A percentile compares a stretch with the other conserved stretches of the same genome.
phyloP scores from a whole-genome alignment of 35 echinoderm and acorn worm species.

The Lytechinus pictus region DNA sequence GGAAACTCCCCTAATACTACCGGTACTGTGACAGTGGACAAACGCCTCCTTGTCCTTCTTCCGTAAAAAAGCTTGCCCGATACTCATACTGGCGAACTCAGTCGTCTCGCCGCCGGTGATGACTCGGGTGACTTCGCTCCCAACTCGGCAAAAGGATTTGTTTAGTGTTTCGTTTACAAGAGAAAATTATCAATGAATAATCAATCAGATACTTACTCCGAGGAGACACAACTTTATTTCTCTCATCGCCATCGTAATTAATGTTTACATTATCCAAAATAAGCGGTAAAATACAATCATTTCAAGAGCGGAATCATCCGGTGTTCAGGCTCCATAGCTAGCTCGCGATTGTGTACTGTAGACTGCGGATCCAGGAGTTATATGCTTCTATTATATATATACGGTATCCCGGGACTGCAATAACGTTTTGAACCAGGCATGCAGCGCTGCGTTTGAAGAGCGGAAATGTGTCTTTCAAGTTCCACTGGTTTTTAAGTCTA shows the following conservation, averaged over 20 bases:
- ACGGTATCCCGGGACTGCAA: no score
- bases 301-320: background rate
- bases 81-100: no score
- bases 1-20: background rate
- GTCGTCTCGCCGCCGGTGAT: no score
- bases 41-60: background rate
- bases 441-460: background rate
- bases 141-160: background rate
- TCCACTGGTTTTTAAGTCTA: conserved; percentile 31
- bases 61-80: no score
- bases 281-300: conserved; percentile 29
- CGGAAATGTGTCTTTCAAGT: background rate
- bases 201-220: conserved; percentile 48
- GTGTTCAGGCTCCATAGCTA: background rate
- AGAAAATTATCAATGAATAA: background rate
- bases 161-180: background rate
- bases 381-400: background rate
- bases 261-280: conserved; percentile 8
- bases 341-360: background rate
- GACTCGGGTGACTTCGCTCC: background rate
- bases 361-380: background rate
- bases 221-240: conserved; percentile 65
- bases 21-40: background rate
- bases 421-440: background rate
- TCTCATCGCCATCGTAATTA: conserved; percentile 61